Percentiles rank a stretch among this genome's conserved stretches.
phyloP scores from a whole-genome alignment of 2,888 invertebrate species.

The Cartodere bifasciata region DNA sequence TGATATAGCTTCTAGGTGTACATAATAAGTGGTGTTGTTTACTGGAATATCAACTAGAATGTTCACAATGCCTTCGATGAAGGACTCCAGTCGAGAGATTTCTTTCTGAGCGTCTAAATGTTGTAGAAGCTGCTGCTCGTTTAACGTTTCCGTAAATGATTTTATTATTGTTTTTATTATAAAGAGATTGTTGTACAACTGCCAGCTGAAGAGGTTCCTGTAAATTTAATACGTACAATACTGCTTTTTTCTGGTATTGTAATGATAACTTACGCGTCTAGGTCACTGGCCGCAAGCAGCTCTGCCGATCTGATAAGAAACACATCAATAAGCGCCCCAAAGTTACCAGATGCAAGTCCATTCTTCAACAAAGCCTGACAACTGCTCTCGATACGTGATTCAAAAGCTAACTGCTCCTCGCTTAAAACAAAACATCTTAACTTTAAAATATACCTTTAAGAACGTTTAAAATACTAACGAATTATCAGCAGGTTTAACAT shows the following conservation, averaged over 20 bases:
- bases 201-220: constrained; percentile 77
- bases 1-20: constrained; percentile 82
- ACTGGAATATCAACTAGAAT: constrained; percentile 73
- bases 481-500: no score
- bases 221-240: constrained; percentile 28
- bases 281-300: constrained; percentile 70
- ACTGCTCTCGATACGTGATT: constrained; percentile 62
- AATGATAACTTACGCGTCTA: constrained; percentile 64
- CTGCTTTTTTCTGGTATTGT: constrained; percentile 4
- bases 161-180: constrained; percentile 75
- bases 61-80: constrained; percentile 65
- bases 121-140: constrained; percentile 75
- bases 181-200: constrained; percentile 86
- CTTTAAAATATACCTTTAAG: constrained; percentile 6
- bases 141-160: constrained; percentile 81
- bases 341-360: constrained; percentile 80
- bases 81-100: constrained; percentile 47
- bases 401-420: constrained; percentile 67
- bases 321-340: constrained; percentile 75
- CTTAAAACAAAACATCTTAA: constrained; percentile 36
- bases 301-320: constrained; percentile 74
- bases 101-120: constrained; percentile 55
- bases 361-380: constrained; percentile 69
- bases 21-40: constrained; percentile 69
- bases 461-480: no score